A percentile compares a stretch with the other conserved stretches of the same genome.
Evolutionary conservation across 2,113 vertebrate species (phyloP).

Genomic region (Alethe diademata): DNA sequence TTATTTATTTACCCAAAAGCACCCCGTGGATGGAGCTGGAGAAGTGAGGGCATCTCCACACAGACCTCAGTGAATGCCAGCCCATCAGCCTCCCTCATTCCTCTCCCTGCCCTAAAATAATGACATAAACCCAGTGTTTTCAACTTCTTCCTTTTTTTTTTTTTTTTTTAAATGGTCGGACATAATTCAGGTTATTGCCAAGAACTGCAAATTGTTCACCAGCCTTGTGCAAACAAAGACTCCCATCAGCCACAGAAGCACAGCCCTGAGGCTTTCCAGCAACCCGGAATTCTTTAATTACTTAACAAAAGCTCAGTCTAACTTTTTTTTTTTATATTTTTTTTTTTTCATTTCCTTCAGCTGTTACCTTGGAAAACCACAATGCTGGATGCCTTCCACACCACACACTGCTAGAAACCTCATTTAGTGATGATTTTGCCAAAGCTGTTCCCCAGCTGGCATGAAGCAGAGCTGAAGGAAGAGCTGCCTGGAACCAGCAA

Average conservation of each 20-base stretch:
- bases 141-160: background rate
- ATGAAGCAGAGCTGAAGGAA: background rate
- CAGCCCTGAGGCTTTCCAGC: slow-evolving; percentile 44
- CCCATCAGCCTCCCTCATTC: background rate
- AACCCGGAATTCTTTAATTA: slow-evolving; percentile 50
- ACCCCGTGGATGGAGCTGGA: background rate
- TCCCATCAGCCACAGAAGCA: background rate
- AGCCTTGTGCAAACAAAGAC: slow-evolving; percentile 23
- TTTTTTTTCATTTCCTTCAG: background rate
- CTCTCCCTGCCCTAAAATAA: background rate
- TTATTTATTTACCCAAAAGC: background rate
- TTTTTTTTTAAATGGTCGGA: background rate
- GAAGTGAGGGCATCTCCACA: background rate
- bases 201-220: slow-evolving; percentile 49
- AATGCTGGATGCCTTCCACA: slow-evolving; percentile 6
- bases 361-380: slow-evolving; percentile 45
- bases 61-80: accelerated
- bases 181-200: slow-evolving; percentile 43
- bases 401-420: background rate
- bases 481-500: background rate
- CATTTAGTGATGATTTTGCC: background rate
- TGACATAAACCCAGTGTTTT: background rate
- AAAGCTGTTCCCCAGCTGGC: background rate
- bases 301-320: slow-evolving; percentile 29
- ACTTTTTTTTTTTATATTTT: background rate